phyloP scores from a whole-genome alignment of 2,113 vertebrate species.

The Ptyas mucosa region DNA sequence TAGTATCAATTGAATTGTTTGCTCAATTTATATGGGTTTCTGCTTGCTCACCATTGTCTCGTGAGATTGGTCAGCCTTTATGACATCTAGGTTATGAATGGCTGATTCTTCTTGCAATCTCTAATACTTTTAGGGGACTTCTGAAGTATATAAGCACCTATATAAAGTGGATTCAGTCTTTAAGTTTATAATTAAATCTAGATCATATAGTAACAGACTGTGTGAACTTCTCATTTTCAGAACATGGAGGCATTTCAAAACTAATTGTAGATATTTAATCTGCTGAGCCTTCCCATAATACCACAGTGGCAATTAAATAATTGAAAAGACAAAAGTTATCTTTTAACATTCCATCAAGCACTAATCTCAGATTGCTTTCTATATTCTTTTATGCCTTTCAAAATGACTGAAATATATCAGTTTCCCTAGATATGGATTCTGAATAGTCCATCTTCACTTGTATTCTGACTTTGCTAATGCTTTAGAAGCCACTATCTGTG shows the following conservation, averaged over 20 bases:
- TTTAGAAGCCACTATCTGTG: constrained; percentile 51
- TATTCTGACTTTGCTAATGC: constrained; percentile 68
- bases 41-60: not conserved
- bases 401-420: not conserved
- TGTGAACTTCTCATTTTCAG: not conserved
- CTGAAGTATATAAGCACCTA: not conserved
- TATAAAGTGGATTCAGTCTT: not conserved
- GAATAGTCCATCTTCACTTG: constrained; percentile 69
- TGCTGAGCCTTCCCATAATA: not conserved
- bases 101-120: not conserved
- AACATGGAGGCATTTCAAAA: not conserved
- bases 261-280: not conserved
- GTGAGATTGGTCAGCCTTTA: not conserved
- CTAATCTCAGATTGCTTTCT: constrained; percentile 67
- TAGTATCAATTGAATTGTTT: not conserved
- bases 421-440: constrained; percentile 61
- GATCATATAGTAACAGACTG: not conserved
- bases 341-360: not conserved
- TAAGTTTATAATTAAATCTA: not conserved
- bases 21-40: not conserved
- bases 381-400: constrained; percentile 64
- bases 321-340: not conserved
- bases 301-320: not conserved
- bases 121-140: not conserved
- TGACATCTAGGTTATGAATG: not conserved